phyloP scores from a whole-genome alignment of 2,888 invertebrate species.

The Leptinotarsa tumamoca region DNA sequence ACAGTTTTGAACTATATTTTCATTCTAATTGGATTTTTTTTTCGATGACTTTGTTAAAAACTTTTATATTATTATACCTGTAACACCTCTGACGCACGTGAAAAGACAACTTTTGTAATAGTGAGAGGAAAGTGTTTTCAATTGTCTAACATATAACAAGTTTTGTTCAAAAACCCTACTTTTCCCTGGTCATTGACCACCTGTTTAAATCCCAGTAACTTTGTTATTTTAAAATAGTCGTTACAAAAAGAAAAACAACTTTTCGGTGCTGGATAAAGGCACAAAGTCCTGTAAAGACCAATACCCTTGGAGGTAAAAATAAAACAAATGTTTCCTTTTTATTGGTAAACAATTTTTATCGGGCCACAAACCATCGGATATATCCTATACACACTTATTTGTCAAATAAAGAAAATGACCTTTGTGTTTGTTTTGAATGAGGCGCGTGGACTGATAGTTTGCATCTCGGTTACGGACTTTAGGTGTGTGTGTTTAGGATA shows the following conservation, averaged over 20 bases:
- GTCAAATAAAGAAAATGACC: constrained; percentile 33
- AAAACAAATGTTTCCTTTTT: constrained; percentile 29
- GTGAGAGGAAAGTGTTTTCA: no score
- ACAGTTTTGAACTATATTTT: no score
- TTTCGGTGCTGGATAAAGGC: constrained; percentile 2
- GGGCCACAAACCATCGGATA: constrained; percentile 23
- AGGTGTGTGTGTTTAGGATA: constrained; percentile 46
- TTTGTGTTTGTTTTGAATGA: constrained; percentile 25
- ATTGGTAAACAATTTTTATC: constrained; percentile 33
- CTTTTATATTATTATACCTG: no score
- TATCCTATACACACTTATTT: constrained; percentile 34
- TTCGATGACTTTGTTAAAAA: no score
- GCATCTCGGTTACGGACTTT: constrained; percentile 21
- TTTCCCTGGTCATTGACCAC: not conserved
- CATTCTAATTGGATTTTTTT: no score
- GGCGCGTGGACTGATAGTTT: constrained; percentile 28
- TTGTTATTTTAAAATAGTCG: constrained; percentile 7
- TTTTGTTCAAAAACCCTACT: no score
- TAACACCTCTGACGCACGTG: no score
- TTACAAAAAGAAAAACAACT: constrained; percentile 19
- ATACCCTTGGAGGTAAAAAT: constrained; percentile 27
- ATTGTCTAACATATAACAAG: no score
- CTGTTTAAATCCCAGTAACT: not conserved
- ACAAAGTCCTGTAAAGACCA: constrained; percentile 5
- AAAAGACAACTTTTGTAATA: no score